Evolutionary conservation across 1,140 invertebrate genomes (phyloP), one percentile per base, ranked within the genome.

Genomic region (Drosophila fuyamai): DNA sequence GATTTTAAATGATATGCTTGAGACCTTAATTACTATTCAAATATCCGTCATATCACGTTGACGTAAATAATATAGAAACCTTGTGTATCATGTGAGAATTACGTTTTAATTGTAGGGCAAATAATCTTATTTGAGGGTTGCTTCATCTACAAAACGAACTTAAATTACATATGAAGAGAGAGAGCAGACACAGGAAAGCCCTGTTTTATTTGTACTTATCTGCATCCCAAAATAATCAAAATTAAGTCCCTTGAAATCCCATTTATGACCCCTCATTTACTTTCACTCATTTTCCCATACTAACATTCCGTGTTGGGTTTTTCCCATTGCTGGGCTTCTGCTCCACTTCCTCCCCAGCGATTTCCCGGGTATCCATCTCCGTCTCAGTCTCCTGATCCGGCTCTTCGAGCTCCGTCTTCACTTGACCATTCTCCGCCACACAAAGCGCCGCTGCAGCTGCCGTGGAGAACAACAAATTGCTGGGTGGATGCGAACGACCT

Each of bases 381-480:
- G 13, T 23, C 23, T 23, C 23, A 23, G 23, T 14, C 6, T 55
- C 55, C 35, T 35, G 57, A 13, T 81, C 57, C 35, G 72, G 41
- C 43, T 79, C 60, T 29, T 75, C 57, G 54, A 32, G 43, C 40
- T 85, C 73, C 46, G 63, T 51, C 62, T 77, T 74, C 36, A 81
- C 61, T 27, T 72, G 65, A 48, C 55, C 67, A 32, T 47, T 58
- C 50, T 89, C 84, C 7, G 53, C 32, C 47, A 60, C 48, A 14
- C 48, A 29, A 40, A 58, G 27, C 54, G 27, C 8, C 9, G 9
- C n/a, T 6, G 27, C 47, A 29, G 29, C 76, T 9, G 79, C 63
- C 62, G 77, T 72, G 38, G 88, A 85, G 65, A 92, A 92, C 41
- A 92, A 57, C 51, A 92, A 82, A 84, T 92, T 92, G 58, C 79